Conservation (phyloP, 2,113 vertebrate genomes). For the Percina caprodes region DNA sequence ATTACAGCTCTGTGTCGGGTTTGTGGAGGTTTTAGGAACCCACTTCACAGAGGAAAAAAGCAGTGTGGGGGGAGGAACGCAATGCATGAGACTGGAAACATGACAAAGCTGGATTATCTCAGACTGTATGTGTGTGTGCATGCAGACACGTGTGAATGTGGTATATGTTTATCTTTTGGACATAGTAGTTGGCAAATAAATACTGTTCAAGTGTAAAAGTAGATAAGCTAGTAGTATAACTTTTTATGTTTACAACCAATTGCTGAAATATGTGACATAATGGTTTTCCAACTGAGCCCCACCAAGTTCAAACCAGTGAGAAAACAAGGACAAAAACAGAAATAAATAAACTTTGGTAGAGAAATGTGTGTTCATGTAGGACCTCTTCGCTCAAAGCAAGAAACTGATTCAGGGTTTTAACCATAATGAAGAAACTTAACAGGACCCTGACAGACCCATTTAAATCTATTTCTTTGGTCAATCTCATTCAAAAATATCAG, state of each 20-base stretch:
- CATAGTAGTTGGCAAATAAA: neutral
- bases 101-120: conserved; percentile 18
- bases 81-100: conserved; percentile 51
- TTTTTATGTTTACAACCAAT: neutral
- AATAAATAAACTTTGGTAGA: neutral
- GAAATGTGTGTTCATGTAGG: neutral
- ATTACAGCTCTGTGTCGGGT: conserved; percentile 21
- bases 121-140: neutral
- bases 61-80: conserved; percentile 41
- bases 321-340: neutral
- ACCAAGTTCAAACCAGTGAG: neutral
- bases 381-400: neutral
- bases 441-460: neutral
- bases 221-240: neutral
- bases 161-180: neutral
- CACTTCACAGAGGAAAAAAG: conserved; percentile 55
- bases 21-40: conserved; percentile 57
- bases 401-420: neutral
- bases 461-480: neutral
- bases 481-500: neutral
- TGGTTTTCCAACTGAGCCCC: neutral
- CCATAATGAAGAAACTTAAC: neutral
- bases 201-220: neutral
- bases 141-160: neutral
- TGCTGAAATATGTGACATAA: neutral